These are phyloP conservation scores for Doryteuthis pealeii DNA, from an alignment of 1,140 invertebrate species.

Conservation along the genomic window DNA sequence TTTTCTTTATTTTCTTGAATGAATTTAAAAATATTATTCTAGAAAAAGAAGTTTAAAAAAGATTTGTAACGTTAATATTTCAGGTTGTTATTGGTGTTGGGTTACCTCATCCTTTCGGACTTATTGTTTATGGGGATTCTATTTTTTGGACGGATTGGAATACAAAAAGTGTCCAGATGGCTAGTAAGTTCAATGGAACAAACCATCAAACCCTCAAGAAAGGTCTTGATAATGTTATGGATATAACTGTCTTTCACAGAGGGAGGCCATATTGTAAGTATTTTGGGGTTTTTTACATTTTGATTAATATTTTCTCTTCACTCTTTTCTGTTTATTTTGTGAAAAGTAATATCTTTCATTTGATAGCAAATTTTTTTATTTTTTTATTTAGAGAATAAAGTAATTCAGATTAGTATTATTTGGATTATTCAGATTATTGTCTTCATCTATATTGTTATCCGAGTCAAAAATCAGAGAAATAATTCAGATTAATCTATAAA, in stretches of 20 bases:
- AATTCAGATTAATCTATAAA: too few relatives aligned
- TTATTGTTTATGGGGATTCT: conserved; percentile 85
- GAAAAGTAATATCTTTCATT: too few relatives aligned
- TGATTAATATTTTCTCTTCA: background rate
- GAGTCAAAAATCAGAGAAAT: too few relatives aligned
- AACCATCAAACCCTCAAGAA: conserved; percentile 60
- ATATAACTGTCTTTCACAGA: conserved; percentile 80
- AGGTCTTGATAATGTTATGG: conserved; percentile 77
- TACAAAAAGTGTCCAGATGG: conserved; percentile 47
- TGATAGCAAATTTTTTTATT: too few relatives aligned
- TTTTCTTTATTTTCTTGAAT: too few relatives aligned
- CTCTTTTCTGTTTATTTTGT: conserved; percentile 17
- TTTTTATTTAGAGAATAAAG: too few relatives aligned
- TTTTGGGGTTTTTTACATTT: too few relatives aligned
- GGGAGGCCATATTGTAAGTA: conserved; percentile 63
- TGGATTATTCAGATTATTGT: too few relatives aligned
- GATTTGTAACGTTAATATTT: conserved; percentile 3
- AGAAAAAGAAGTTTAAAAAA: too few relatives aligned
- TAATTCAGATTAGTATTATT: too few relatives aligned
- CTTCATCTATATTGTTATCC: too few relatives aligned
- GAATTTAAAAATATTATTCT: too few relatives aligned
- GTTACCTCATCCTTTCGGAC: conserved; percentile 86
- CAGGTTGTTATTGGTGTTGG: conserved; percentile 63
- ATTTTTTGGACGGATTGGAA: conserved; percentile 99
- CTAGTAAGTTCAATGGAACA: conserved; percentile 77